phyloP scores from a whole-genome alignment of 2,888 invertebrate genomes.

The Muschampia staudingeri region DNA sequence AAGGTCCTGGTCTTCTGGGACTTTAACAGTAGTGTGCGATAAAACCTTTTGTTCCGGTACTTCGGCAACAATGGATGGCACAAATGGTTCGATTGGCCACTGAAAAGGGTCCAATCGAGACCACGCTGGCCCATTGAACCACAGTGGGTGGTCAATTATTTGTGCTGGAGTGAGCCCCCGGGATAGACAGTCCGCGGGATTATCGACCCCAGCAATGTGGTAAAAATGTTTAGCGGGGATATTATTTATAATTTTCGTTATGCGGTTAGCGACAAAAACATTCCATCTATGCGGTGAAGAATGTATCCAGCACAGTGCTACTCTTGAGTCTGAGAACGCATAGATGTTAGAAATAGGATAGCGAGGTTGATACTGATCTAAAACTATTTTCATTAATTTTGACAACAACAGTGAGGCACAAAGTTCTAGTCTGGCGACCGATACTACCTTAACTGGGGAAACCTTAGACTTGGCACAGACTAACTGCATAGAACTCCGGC shows the following conservation, averaged over 20 bases:
- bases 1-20: too few relatives aligned
- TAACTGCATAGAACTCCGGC: not conserved
- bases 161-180: conserved; percentile 30
- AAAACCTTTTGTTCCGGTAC: conserved; percentile 20
- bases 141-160: conserved; percentile 39
- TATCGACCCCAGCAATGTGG: not conserved
- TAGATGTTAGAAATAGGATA: too few relatives aligned
- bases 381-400: not conserved
- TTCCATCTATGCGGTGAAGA: conserved; percentile 26
- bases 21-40: not conserved
- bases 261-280: conserved; percentile 22
- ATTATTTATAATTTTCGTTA: conserved; percentile 28
- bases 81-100: conserved; percentile 18
- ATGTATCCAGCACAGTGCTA: not conserved
- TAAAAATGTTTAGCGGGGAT: not conserved
- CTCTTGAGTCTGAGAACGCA: not conserved
- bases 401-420: not conserved
- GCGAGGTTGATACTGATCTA: not conserved
- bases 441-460: not conserved
- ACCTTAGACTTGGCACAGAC: not conserved
- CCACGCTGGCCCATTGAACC: not conserved
- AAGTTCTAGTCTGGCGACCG: not conserved
- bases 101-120: not conserved
- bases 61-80: not conserved
- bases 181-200: conserved; percentile 28